A percentile compares a stretch with the other conserved stretches of the same genome.
Evolutionary conservation across 2,888 invertebrate species (phyloP).

Genomic region (Aphidius colemani): DNA sequence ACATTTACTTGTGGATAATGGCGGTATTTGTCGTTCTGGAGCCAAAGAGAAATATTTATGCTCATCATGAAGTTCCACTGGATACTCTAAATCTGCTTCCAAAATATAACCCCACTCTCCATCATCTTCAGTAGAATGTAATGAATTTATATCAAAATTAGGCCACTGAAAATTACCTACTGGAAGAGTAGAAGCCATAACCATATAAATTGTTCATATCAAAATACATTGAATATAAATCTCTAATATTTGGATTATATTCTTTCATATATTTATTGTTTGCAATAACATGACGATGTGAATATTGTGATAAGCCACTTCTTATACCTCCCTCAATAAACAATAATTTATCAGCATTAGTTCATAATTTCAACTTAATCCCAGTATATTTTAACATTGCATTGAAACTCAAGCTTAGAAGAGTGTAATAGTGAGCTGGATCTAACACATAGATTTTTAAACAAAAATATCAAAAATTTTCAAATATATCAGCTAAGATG

Average conservation of each 20-base stretch:
- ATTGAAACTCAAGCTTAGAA: constrained; percentile 31
- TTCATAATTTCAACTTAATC: constrained; percentile 30
- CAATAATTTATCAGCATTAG: constrained; percentile 33
- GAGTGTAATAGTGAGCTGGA: constrained; percentile 36
- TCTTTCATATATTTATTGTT: constrained; percentile 36
- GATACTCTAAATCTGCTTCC: constrained; percentile 44
- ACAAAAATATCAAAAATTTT: constrained; percentile 47
- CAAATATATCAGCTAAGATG: constrained; percentile 51
- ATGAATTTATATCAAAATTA: constrained; percentile 22
- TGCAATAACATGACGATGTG: constrained; percentile 37
- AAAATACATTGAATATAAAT: constrained; percentile 27
- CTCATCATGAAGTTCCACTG: constrained; percentile 39
- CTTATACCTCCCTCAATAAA: constrained; percentile 34
- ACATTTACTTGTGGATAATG: no score
- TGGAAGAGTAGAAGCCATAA: constrained; percentile 28
- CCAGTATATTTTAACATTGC: constrained; percentile 32
- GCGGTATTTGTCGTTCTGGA: no score
- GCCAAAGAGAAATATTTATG: constrained; percentile 46
- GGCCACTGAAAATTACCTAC: constrained; percentile 43
- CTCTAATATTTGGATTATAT: constrained; percentile 18
- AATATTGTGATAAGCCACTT: constrained; percentile 40
- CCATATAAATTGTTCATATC: constrained; percentile 37
- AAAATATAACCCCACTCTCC: constrained; percentile 42
- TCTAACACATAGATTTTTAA: constrained; percentile 45
- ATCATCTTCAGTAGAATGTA: constrained; percentile 7